Base-by-base conservation (phyloP, 1,140 invertebrate genomes). In the Drosophila sucinea region DNA sequence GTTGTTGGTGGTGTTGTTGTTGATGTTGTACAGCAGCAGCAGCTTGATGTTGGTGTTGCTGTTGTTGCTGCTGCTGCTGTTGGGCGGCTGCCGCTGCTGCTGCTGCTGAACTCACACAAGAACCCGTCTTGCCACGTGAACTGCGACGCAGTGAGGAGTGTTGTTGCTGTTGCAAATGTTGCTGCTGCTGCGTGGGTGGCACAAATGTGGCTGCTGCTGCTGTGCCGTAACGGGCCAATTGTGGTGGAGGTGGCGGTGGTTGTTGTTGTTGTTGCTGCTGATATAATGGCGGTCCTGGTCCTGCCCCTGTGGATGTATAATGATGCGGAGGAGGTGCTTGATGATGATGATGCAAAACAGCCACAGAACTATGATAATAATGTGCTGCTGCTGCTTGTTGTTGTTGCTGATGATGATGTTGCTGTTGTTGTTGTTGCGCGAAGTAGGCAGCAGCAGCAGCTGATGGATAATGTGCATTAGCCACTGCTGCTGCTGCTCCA, bases 81-180 rank as follows among this genome's bases (percentile, higher is more conserved):
- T 79, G 79, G 4, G 80, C 55, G 79, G 82, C 58, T 90, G 86
- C 77, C 85, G 86, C 40, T 79, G 77, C 87, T 55, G 82, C 79
- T 80, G 81, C 86, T 73, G 90, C 76, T 38, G 91, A 89, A 74
- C 91, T 92, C 73, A 92, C 91, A 76, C 91, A 92, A 84, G 91
- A 92, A 92, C 91, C 91, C 91, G 91, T 92, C 78, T 92, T 92
- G 90, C 91, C 73, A 78, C 91, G 86, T 84, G 91, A 91, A 68
- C 91, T 92, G 73, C 91, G 85, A 54, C 91, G 82, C 66, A 90
- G 74, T 67, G 90, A 91, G 56, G 90, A 85, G 73, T 87, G 87
- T 44, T 90, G 81, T 35, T 76, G 76, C 17, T 77, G 77, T 30
- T 73, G 77, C 38, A 38, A 38, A 38, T 77, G 82, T 57, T 70